Base-by-base conservation (phyloP, 2,797 vertebrate genomes). In the Syngnathus rostellatus region DNA sequence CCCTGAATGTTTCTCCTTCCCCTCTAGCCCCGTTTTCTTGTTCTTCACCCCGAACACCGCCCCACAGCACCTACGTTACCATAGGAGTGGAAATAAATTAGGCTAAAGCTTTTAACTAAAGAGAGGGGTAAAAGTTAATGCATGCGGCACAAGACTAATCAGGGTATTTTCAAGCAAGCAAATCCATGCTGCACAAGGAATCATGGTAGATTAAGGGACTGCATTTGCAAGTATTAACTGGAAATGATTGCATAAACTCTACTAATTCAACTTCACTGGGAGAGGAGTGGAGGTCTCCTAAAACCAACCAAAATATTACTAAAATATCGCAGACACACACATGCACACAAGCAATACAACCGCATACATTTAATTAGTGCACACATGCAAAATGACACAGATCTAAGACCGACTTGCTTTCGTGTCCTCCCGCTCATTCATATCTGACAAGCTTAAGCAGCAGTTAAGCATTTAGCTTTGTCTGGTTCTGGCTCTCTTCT, bases 191-290 rank as follows among this genome's bases (percentile, higher is more conserved):
- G 68, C 69, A 76, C 65, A 69, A 79, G 83, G 85, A 89, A 80
- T 85, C 83, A 77, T 46, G 40, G 71, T 68, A 85, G 89, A 88
- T 90, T 90, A 90, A 75, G 79, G 79, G 79, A 83, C 81, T 80
- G 83, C 69, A 81, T 83, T 86, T 83, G 79, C 74, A 80, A 73
- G 87, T 71, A 87, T 88, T 89, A 87, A 86, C 82, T 86, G 85
- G 75, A 85, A 89, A 89, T 87, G 58, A 31, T 78, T 76, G 76
- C 59, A 66, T 87, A 87, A 89, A 72, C 81, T 75, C 65, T 66
- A 73, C 70, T 86, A 86, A 89, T 87, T 90, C 83, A 83, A 82
- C 78, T 84, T 66, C 59, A 57, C 17, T 51, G 60, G 59, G 69
- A 41, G 64, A 78, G 31, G 80, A 70, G 63, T 68, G 63, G 45